Percentiles rank a stretch among this genome's conserved stretches.
These are phyloP conservation scores for Sepiola atlantica DNA, from an alignment of 2,888 invertebrate species.

Conservation along the genomic window DNA sequence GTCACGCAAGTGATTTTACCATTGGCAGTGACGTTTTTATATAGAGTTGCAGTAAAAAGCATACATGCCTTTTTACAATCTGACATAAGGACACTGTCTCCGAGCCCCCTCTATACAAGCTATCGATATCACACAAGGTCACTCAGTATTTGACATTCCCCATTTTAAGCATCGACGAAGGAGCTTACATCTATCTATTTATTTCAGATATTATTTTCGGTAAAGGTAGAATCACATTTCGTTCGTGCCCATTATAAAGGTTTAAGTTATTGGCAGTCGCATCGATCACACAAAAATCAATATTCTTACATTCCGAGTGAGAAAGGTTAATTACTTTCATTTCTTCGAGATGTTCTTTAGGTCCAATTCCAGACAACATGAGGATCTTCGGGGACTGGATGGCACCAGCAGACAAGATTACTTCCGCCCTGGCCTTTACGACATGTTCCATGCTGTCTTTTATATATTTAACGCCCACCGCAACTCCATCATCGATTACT, in stretches of 20 bases:
- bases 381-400: constrained; percentile 73
- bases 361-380: constrained; percentile 74
- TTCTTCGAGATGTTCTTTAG: constrained; percentile 68
- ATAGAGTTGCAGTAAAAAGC: too few species aligned
- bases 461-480: constrained; percentile 65
- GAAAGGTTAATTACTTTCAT: constrained; percentile 78
- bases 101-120: too few species aligned
- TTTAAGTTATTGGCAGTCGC: neutral
- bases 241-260: neutral
- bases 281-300: neutral
- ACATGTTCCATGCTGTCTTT: constrained; percentile 60
- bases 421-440: constrained; percentile 65
- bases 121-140: too few species aligned
- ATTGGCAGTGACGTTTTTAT: too few species aligned
- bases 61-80: too few species aligned
- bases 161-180: too few species aligned
- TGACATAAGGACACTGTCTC: too few species aligned
- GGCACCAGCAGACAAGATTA: constrained; percentile 73
- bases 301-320: neutral
- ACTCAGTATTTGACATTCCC: too few species aligned
- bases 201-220: too few species aligned
- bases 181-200: too few species aligned
- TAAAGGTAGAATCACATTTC: too few species aligned
- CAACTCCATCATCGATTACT: constrained; percentile 63
- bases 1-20: too few species aligned